Conservation (phyloP, 2,888 invertebrate genomes). For the Caenorhabditis sp. region DNA sequence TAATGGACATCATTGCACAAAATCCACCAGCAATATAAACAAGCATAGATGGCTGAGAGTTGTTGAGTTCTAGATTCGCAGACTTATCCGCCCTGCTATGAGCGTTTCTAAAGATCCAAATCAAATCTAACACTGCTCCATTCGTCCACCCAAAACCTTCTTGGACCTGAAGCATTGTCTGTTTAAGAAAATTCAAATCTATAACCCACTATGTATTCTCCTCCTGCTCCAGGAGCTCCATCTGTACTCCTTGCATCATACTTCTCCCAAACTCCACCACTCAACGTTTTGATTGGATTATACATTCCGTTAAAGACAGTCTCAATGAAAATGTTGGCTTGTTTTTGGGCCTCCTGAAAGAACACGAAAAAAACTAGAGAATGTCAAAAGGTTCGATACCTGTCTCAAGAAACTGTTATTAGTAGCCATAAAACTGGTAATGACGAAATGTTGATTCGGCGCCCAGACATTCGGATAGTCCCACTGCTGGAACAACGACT, state of each 20-base stretch:
- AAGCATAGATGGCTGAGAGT: neutral
- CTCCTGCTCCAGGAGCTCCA: conserved; percentile 51
- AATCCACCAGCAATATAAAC: conserved; percentile 35
- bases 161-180: conserved; percentile 65
- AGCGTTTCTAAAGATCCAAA: conserved; percentile 40
- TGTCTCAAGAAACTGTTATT: conserved; percentile 35
- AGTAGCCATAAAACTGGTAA: conserved; percentile 64
- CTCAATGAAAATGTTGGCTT: conserved; percentile 70
- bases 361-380: too few species aligned
- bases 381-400: conserved; percentile 10
- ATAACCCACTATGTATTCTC: conserved; percentile 51
- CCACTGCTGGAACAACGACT: conserved; percentile 77
- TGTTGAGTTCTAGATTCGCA: neutral
- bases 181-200: neutral
- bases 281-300: conserved; percentile 35
- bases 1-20: conserved; percentile 34
- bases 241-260: conserved; percentile 48
- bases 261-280: conserved; percentile 54
- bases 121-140: conserved; percentile 79
- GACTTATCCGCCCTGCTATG: neutral
- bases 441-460: conserved; percentile 76
- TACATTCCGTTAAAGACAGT: conserved; percentile 75
- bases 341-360: conserved; percentile 64
- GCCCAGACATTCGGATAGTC: conserved; percentile 82
- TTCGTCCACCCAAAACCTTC: conserved; percentile 82